phyloP scores from a whole-genome alignment of 2,888 invertebrate genomes.

The Salpingus planirostris region DNA sequence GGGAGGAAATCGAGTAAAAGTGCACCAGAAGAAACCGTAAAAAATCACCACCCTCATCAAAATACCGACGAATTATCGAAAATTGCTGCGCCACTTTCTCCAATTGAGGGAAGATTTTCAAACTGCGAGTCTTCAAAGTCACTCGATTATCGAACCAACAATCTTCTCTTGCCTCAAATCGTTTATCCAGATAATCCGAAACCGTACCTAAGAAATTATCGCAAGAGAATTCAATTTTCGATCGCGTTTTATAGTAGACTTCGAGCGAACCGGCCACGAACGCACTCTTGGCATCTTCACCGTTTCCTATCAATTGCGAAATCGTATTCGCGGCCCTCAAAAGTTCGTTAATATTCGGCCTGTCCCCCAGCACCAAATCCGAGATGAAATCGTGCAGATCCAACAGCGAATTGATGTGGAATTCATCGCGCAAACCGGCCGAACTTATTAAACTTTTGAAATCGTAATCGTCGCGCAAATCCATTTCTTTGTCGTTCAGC shows the following conservation, averaged over 20 bases:
- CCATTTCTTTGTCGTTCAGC: slow-evolving; percentile 31
- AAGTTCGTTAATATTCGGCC: slow-evolving; percentile 54
- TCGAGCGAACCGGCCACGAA: slow-evolving; percentile 52
- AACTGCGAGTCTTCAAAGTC: slow-evolving; percentile 39
- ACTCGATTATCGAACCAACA: slow-evolving; percentile 28
- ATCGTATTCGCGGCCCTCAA: slow-evolving; percentile 56
- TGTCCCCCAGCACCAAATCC: slow-evolving; percentile 47
- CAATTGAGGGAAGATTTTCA: slow-evolving; percentile 46
- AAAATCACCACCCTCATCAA: no score
- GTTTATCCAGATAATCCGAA: slow-evolving; percentile 12
- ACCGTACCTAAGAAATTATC: slow-evolving; percentile 42
- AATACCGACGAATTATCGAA: no score
- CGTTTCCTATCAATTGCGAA: slow-evolving; percentile 52
- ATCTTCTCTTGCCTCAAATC: slow-evolving; percentile 5
- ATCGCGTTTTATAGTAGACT: slow-evolving; percentile 48
- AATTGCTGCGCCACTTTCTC: slow-evolving; percentile 50
- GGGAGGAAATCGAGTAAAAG: slow-evolving; percentile 39
- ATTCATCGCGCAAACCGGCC: slow-evolving; percentile 36
- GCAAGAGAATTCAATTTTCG: slow-evolving; percentile 30
- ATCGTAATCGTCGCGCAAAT: slow-evolving; percentile 36
- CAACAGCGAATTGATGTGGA: slow-evolving; percentile 35
- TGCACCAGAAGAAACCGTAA: slow-evolving; percentile 35
- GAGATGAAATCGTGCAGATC: slow-evolving; percentile 42
- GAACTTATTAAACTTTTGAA: slow-evolving; percentile 45
- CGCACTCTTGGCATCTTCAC: slow-evolving; percentile 48